Evolutionary conservation across 2,888 invertebrate species (phyloP).

Genomic region (Himalopsyche japonica): DNA sequence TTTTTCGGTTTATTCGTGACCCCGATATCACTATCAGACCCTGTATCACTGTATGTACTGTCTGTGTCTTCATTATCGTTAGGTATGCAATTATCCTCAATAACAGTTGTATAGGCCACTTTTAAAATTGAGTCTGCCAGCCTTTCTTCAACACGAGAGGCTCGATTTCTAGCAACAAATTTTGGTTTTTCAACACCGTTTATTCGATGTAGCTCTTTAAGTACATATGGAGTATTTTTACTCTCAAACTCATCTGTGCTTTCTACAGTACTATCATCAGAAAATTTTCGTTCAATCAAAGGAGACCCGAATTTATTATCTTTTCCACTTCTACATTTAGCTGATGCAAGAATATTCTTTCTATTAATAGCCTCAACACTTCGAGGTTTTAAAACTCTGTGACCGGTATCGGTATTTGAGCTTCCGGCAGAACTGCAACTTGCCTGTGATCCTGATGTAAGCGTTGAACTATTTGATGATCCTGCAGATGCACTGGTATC

Average conservation of each 20-base stretch:
- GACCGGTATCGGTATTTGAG: conserved; percentile 65
- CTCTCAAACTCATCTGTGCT: conserved; percentile 45
- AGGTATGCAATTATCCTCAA: conserved; percentile 27
- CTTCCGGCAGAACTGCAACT: conserved; percentile 69
- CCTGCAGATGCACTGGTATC: conserved; percentile 73
- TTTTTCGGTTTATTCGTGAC: conserved; percentile 26
- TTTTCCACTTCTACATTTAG: conserved; percentile 81
- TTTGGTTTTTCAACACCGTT: conserved; percentile 9
- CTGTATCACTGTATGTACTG: conserved; percentile 36
- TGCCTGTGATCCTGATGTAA: conserved; percentile 75
- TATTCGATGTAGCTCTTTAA: background rate
- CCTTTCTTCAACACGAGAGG: background rate
- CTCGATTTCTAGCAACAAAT: background rate
- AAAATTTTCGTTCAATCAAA: conserved; percentile 72
- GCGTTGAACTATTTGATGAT: conserved; percentile 70
- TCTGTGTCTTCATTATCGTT: conserved; percentile 27
- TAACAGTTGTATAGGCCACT: conserved; percentile 35
- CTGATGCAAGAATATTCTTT: conserved; percentile 84
- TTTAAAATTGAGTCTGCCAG: conserved; percentile 29
- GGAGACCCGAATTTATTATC: conserved; percentile 74
- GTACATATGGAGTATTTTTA: background rate
- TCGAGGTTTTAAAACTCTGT: conserved; percentile 73
- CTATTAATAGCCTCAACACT: conserved; percentile 84
- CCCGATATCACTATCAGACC: conserved; percentile 36
- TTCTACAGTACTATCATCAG: conserved; percentile 59